Conservation (phyloP, 2,113 vertebrate genomes). For the Phoxinus phoxinus region DNA sequence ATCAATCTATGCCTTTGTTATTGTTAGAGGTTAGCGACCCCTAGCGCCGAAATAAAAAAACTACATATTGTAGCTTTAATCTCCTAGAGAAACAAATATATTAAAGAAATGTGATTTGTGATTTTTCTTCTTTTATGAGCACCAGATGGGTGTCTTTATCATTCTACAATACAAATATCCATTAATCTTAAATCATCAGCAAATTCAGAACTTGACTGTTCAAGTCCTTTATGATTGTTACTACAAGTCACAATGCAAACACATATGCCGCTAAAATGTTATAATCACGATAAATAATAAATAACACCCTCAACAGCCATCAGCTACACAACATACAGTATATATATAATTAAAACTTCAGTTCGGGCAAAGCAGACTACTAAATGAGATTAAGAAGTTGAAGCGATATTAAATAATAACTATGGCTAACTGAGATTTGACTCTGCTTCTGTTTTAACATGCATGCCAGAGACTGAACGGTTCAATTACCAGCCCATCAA, state of each 20-base stretch:
- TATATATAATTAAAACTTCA: slow-evolving; percentile 69
- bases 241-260: neutral
- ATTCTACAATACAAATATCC: neutral
- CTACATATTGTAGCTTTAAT: no score
- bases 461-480: slow-evolving; percentile 55
- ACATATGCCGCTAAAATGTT: neutral
- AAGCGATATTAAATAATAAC: slow-evolving; percentile 66
- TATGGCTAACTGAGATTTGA: slow-evolving; percentile 69
- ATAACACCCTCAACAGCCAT: neutral
- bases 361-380: slow-evolving; percentile 56
- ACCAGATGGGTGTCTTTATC: neutral
- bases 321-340: slow-evolving; percentile 44
- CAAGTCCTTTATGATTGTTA: neutral
- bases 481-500: slow-evolving; percentile 69
- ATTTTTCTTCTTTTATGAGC: neutral
- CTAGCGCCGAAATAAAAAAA: no score
- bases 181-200: neutral
- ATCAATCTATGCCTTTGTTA: no score
- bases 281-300: neutral
- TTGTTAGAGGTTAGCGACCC: no score
- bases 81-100: neutral
- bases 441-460: slow-evolving; percentile 59
- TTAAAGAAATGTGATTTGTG: neutral
- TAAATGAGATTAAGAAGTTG: slow-evolving; percentile 67
- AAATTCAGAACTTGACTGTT: neutral